Base-by-base conservation (phyloP, 2,113 vertebrate species). In the Semicossyphus pulcher region DNA sequence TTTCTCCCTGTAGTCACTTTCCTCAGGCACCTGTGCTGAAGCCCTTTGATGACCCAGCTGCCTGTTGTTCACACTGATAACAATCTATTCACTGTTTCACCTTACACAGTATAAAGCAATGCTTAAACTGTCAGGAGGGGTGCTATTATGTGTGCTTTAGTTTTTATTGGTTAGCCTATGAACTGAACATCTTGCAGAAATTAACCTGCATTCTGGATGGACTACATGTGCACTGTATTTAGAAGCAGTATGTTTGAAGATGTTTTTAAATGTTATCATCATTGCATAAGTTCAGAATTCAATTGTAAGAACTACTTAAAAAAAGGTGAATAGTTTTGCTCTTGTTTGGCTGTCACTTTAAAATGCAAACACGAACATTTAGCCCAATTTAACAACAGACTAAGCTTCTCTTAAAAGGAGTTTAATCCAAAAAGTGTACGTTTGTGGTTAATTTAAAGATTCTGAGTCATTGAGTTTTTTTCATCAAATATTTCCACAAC, bases 1-100 rank as follows among this genome's bases (percentile, higher is more conserved):
- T 82, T 77, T 74, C 44, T 58, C 25, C 4, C 23, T 42, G 9
- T 21, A 69, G 26, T 66, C 64, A 58, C 52, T 67, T 57, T 73
- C 23, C 66, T 51, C 56, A 10, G 63, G 62, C 58, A 78, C 70
- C 52, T 20, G 48, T 42, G 23, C 49, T 5, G 16, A 63, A 57
- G 10, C 21, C 29, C 34, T 66, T n/a, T 31, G 14, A 57, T 61
- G 28, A 45, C 21, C 52, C 28, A 45, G 15, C 21, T 44, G 54
- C 52, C 23, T 76, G 34, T 37, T 23, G 7, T 21, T 65, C 15
- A 72, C 59, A 41, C 51, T 48, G 65, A 48, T 71, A 52, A 41
- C 14, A 54, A 49, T 68, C 49, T 51, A 3, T 42, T 28, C 10
- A 26, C 26, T 42, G 18, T 44, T 54, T 54, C 16, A 36, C 31